phyloP scores from a whole-genome alignment of 2,113 vertebrate genomes.

The Perccottus glenii region DNA sequence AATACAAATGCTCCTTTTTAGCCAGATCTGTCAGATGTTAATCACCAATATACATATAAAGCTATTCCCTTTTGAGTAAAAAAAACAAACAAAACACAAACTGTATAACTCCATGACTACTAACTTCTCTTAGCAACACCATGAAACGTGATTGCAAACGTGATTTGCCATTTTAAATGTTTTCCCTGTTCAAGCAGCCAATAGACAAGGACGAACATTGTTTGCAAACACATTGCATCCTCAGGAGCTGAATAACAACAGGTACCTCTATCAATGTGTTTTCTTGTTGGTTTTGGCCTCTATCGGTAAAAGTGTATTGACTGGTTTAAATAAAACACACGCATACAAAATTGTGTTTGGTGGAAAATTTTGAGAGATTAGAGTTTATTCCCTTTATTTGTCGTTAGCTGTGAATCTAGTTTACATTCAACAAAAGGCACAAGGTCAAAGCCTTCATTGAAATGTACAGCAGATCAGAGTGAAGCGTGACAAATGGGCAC shows the following conservation, averaged over 20 bases:
- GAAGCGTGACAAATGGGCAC: conserved; percentile 19
- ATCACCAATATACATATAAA: not conserved
- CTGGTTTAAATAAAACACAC: too few species aligned
- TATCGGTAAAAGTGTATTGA: not conserved
- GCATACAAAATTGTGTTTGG: too few species aligned
- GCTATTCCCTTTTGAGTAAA: not conserved
- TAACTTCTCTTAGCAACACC: conserved; percentile 1
- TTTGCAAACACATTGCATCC: not conserved
- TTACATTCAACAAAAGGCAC: conserved; percentile 41
- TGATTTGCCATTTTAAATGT: not conserved
- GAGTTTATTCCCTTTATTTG: conserved; percentile 14
- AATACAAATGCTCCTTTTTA: not conserved
- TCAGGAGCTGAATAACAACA: not conserved
- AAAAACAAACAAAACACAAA: not conserved
- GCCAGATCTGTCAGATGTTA: not conserved
- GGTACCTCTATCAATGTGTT: not conserved
- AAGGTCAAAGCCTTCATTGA: conserved; percentile 51
- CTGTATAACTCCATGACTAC: not conserved
- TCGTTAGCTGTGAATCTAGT: conserved; percentile 24
- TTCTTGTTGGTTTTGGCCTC: not conserved
- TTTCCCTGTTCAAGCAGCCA: not conserved
- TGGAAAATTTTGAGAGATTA: not conserved
- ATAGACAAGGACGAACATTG: not conserved
- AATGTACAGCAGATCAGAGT: conserved; percentile 40
- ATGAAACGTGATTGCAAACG: not conserved